Base-by-base conservation (phyloP, 2,797 vertebrate genomes). In the Poliocrania exsul region DNA sequence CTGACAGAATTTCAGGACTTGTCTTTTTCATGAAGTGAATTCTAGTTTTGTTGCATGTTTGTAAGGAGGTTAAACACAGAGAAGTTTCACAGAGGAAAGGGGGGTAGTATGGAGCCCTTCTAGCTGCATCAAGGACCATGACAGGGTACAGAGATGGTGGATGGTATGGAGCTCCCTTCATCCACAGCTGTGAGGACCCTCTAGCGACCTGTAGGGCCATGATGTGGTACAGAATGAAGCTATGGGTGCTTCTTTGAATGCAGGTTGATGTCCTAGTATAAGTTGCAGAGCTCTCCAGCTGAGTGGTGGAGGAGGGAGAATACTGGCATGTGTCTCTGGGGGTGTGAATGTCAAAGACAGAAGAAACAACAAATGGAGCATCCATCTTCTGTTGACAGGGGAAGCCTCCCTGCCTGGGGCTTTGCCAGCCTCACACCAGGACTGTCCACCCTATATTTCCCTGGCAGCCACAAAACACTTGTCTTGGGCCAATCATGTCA, bases 121-220 rank as follows among this genome's bases (percentile, higher is more conserved):
- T 53, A 74, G 29, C 18, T 81, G n/a, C 21, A 18, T 49, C 69
- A n/a, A 40, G 33, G 51, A 53, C 65, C 7, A 38, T 7, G 13
- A 33, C 8, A 54, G 5, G 23, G 5, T 49, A 49, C 31, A 66
- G 65, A 70, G n/a, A 24, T 37, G 31, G 13, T 40, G 42, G 7
- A 10, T 61, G 14, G 4, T 35, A 24, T 23, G 7, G 35, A 73
- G 2, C 4, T 81, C 35, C 25, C 18, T 71, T 57, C 4, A 8
- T 71, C n/a, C 49, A 66, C 18, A 25, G 9, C n/a, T 89, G 2
- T 87, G 29, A 26, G 16, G 12, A 46, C n/a, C 9, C 23, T 87
- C 29, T 37, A 51, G 29, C 35, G 2, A 1, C 15, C 15, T 19
- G 5, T 1, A 53, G 37, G 21, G 64, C 23, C 8, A 1, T 14